Conservation (phyloP, 2,113 vertebrate genomes). For the Dipodomys stephensi region DNA sequence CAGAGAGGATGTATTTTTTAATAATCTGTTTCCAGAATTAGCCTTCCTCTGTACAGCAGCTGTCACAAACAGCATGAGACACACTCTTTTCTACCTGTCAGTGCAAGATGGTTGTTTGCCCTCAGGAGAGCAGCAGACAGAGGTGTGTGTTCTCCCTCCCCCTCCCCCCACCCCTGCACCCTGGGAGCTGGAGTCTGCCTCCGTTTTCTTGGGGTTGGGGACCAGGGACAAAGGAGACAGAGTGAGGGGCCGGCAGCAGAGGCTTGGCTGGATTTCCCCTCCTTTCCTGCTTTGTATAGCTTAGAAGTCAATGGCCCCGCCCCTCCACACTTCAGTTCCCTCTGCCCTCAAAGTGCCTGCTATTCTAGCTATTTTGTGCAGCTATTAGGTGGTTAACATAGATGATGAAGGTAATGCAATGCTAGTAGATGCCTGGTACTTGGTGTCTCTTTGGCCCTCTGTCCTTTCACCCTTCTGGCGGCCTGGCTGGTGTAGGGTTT, state of each 20-base stretch:
- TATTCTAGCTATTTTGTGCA: fast-evolving
- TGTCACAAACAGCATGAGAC: slow-evolving; percentile 66
- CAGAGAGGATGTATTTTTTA: slow-evolving; percentile 79
- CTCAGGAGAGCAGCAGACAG: not conserved
- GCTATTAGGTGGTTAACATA: not conserved
- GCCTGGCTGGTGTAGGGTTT: not conserved
- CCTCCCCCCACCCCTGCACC: not conserved
- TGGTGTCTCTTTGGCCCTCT: no score
- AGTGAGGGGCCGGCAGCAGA: no score
- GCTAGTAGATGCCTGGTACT: not conserved
- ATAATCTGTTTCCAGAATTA: slow-evolving; percentile 84
- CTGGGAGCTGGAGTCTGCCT: not conserved
- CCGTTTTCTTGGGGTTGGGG: fast-evolving
- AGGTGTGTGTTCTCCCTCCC: not conserved
- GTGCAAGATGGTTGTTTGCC: slow-evolving; percentile 26
- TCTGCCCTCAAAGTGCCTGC: fast-evolving
- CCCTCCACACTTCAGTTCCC: not conserved
- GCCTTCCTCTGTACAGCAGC: slow-evolving; percentile 74
- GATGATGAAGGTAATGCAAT: not conserved
- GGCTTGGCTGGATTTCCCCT: fast-evolving
- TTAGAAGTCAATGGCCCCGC: fast-evolving
- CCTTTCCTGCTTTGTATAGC: not conserved
- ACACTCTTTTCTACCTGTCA: slow-evolving; percentile 50
- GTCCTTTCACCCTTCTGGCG: fast-evolving
- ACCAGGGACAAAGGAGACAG: no score